Evolutionary conservation across 2,113 vertebrate genomes (phyloP).

Genomic region (Anguilla rostrata): DNA sequence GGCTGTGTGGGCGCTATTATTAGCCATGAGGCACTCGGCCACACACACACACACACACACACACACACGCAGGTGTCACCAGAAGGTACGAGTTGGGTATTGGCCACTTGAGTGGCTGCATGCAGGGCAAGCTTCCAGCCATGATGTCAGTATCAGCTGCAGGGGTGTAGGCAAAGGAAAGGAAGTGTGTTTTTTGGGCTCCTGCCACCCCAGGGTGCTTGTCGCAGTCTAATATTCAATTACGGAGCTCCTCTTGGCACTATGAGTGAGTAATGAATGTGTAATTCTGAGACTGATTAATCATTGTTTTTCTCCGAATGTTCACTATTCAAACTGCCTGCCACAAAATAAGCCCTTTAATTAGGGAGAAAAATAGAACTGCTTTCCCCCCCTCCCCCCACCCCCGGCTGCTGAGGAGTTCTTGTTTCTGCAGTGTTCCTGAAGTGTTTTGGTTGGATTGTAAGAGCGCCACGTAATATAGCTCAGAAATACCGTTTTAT

Average conservation of each 20-base stretch:
- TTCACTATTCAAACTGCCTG: background rate
- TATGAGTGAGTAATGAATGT: conserved; percentile 27
- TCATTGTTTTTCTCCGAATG: background rate
- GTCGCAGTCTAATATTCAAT: conserved; percentile 46
- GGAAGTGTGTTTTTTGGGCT: conserved; percentile 20
- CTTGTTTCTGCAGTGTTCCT: background rate
- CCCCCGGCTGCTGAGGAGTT: background rate
- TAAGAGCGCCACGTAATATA: background rate
- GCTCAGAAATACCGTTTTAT: background rate
- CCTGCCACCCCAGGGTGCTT: conserved; percentile 2
- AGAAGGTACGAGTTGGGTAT: background rate
- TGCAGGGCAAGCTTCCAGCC: conserved; percentile 19
- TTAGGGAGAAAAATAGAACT: background rate
- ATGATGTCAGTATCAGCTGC: conserved; percentile 17
- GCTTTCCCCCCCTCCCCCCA: background rate
- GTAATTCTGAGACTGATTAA: conserved; percentile 33
- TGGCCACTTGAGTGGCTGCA: conserved; percentile 24
- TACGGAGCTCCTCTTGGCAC: conserved; percentile 29
- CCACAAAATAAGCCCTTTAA: background rate
- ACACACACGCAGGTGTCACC: conserved; percentile 21
- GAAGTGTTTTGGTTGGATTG: background rate
- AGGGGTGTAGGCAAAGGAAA: conserved; percentile 22
- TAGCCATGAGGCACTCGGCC: conserved; percentile 20
- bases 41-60: background rate
- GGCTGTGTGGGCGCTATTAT: conserved; percentile 38